Base-by-base conservation (phyloP, 1,140 invertebrate genomes). In the Dryas iulia region DNA sequence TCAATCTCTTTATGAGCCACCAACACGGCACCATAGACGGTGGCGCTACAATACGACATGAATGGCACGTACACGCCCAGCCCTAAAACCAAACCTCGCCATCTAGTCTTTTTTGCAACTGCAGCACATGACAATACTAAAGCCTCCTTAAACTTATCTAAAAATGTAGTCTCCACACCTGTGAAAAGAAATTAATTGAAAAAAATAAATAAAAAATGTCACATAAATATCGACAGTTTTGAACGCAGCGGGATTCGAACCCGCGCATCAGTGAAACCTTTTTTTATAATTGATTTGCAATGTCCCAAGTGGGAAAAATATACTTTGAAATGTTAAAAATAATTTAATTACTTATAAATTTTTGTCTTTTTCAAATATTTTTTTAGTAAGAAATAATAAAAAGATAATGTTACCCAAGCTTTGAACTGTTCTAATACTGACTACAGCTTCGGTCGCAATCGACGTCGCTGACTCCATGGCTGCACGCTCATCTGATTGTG, bases 401-500 rank as follows among this genome's bases (percentile, higher is more conserved):
- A 47, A 14, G 2, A 5, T 24, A 0, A 47, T 94, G 70, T 92
- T 89, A 67, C 95, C 94, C 58, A 97, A 89, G 14, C 95, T 94
- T 58, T 96, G 96, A 0, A 97, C 96, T 0, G 96, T 97, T 82
- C 94, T 92, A 5, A 97, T 95, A 81, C 96, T 97, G 65, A 94
- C 92, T 39, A 97, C 94, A 11, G 95, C 95, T 91, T 97, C 96
- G 1, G 95, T 95, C 23, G 96, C 96, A 76, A 96, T 94, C 65
- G 94, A 94, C 6, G 94, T 94, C 0, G 95, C 95, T 8, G 93
- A 92, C 74, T 96, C 95, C 84, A 96, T 92, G 0, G 95, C 94
- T 53, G 93, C 91, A 68, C 95, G 95, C 77, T 96, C 95, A 18
- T 89, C 77, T 6, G 79, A 60, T 68, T 89, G 84, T 0, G 89